Evolutionary conservation across 2,888 invertebrate species (phyloP), one percentile per base, ranked within the genome.

Genomic region (Zootermopsis nevadensis): DNA sequence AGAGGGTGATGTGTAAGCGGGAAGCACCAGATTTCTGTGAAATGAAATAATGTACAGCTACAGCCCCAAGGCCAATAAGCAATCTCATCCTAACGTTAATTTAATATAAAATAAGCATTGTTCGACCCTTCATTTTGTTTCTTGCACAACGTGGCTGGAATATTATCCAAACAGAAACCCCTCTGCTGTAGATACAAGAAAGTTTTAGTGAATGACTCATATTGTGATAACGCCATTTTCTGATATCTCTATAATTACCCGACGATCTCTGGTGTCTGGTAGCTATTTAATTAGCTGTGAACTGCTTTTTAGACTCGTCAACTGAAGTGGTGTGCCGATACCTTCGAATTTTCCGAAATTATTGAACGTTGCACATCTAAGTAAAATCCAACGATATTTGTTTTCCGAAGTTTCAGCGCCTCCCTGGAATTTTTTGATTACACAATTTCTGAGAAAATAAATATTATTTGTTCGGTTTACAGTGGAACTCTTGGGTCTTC

Each of bases 81-180:
- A 74, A 38, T 74, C 35, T 38, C 74, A 35, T 74, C 27, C n/a
- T 74, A 38, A 74, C 38, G 38, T 74, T 74, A 74, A 74, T 74
- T 74, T 74, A 74, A 74, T 74, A 74, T 69, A 69, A 69, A 69
- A 33, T 69, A 69, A 69, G 69, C 69, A 6, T 27, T 60, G 60
- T 27, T 60, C 60, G 60, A 60, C n/a, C 60, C n/a, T n/a, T 60
- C n/a, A 27, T 15, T 3, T n/a, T 60, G 60, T 60, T 48, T 19
- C 19, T 48, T 19, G 27, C 60, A 6, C 27, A 60, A 8, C 60
- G n/a, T 15, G 15, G 27, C n/a, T n/a, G n/a, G 6, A n/a, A 60
- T 60, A 8, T 60, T 60, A 60, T 60, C 60, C n/a, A 2, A 27
- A 12, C 60, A 60, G 60, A 6, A 12, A 27, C 27, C 27, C n/a